phyloP scores from a whole-genome alignment of 2,797 vertebrate species.

The Holocentrus rufus region DNA sequence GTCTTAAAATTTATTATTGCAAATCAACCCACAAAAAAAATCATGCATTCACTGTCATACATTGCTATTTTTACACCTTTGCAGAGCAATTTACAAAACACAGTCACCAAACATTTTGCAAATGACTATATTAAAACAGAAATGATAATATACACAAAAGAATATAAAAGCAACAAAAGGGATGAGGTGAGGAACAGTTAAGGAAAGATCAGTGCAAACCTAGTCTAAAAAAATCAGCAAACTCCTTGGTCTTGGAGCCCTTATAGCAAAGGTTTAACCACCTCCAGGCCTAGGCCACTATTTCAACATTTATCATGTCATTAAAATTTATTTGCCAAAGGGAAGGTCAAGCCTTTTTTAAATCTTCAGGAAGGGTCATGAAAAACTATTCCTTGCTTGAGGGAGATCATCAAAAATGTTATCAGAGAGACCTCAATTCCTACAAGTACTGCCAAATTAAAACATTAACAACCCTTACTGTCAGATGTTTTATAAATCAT shows the following conservation, averaged over 20 bases:
- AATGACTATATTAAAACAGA: too few species aligned
- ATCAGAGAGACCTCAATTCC: slow-evolving; percentile 55
- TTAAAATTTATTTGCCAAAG: slow-evolving; percentile 68
- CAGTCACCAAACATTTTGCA: too few species aligned
- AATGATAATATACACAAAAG: too few species aligned
- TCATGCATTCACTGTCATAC: too few species aligned
- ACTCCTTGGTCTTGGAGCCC: slow-evolving; percentile 19
- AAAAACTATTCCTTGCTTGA: slow-evolving; percentile 55
- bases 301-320: slow-evolving; percentile 71
- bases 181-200: not conserved
- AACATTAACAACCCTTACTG: slow-evolving; percentile 34
- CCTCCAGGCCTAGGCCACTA: slow-evolving; percentile 45
- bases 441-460: slow-evolving; percentile 40
- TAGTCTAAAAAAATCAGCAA: not conserved
- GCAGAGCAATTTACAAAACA: too few species aligned
- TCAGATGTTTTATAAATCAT: slow-evolving; percentile 48
- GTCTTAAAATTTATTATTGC: too few species aligned
- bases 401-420: slow-evolving; percentile 53
- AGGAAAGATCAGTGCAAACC: not conserved
- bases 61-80: too few species aligned
- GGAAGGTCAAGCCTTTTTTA: slow-evolving; percentile 62
- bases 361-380: slow-evolving; percentile 55
- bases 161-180: too few species aligned
- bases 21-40: too few species aligned
- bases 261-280: slow-evolving; percentile 33